phyloP scores from a whole-genome alignment of 37 sponge, comb jelly and placozoan species.

The Petrosia ficiformis region DNA sequence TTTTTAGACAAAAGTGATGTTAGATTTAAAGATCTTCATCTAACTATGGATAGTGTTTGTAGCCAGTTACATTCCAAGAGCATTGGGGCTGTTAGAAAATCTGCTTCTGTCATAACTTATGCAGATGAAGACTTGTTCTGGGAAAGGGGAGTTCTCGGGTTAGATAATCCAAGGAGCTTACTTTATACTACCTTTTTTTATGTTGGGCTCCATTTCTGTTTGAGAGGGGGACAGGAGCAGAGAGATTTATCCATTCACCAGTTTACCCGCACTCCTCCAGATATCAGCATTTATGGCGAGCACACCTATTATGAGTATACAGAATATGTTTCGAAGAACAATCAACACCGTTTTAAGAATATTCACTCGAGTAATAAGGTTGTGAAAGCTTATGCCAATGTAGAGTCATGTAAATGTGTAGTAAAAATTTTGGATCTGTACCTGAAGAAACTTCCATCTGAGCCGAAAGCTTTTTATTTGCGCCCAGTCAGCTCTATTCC shows the following conservation, averaged over 20 bases:
- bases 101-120: not conserved
- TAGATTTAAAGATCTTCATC: not conserved
- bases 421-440: no score
- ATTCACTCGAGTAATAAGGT: constrained; percentile 1
- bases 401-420: not conserved
- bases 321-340: no score
- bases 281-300: not conserved
- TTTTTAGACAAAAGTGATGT: constrained; percentile 11
- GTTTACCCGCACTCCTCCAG: not conserved
- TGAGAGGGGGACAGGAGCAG: constrained; percentile 4
- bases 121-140: not conserved
- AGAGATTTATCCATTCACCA: not conserved
- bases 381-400: not conserved
- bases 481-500: not conserved
- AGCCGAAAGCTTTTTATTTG: constrained; percentile 1
- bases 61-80: not conserved
- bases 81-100: not conserved
- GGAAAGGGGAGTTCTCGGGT: not conserved
- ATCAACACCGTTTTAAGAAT: no score
- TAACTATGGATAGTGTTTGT: not conserved
- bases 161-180: not conserved
- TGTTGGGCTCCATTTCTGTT: not conserved
- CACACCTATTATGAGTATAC: constrained; percentile 1
- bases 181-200: constrained; percentile 2
- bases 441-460: not conserved